Conservation (phyloP, 2,113 vertebrate genomes). For the Colinus virginianus region DNA sequence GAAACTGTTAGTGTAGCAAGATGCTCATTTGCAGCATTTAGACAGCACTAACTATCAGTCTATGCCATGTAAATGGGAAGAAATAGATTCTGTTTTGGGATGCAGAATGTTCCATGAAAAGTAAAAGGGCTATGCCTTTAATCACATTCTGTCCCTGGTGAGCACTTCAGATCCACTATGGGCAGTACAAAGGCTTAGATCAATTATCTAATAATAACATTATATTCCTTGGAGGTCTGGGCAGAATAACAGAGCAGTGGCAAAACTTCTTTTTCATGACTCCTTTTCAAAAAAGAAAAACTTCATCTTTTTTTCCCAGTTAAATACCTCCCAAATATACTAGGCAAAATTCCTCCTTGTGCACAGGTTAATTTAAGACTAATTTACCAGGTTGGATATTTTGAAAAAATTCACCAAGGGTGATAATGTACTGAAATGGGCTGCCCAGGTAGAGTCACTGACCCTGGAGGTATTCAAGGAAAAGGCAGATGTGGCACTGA, state of each 20-base stretch:
- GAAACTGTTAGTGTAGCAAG: constrained; percentile 45
- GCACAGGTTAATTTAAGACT: background rate
- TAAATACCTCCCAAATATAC: background rate
- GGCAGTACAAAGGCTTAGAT: constrained; percentile 37
- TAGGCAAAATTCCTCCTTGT: background rate
- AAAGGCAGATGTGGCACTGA: too few relatives aligned
- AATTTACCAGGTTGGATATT: background rate
- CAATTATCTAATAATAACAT: constrained; percentile 50
- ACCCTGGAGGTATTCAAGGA: too few relatives aligned
- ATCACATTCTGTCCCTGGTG: constrained; percentile 47
- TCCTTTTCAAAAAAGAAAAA: background rate
- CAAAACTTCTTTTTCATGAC: constrained; percentile 18
- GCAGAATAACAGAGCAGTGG: background rate
- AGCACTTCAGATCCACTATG: constrained; percentile 15
- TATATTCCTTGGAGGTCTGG: constrained; percentile 9
- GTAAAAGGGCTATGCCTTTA: constrained; percentile 27
- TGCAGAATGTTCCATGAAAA: constrained; percentile 7
- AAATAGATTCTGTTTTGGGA: constrained; percentile 45
- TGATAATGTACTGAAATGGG: too few relatives aligned
- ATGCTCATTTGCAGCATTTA: constrained; percentile 66
- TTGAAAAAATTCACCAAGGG: too few relatives aligned
- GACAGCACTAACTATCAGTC: constrained; percentile 56
- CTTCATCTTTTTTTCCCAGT: background rate
- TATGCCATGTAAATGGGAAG: constrained; percentile 58
- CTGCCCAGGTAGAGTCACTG: too few relatives aligned